A percentile compares a stretch with the other conserved stretches of the same genome.
Evolutionary conservation across 2,797 vertebrate species (phyloP).

Genomic region (Sebastes flavidus): DNA sequence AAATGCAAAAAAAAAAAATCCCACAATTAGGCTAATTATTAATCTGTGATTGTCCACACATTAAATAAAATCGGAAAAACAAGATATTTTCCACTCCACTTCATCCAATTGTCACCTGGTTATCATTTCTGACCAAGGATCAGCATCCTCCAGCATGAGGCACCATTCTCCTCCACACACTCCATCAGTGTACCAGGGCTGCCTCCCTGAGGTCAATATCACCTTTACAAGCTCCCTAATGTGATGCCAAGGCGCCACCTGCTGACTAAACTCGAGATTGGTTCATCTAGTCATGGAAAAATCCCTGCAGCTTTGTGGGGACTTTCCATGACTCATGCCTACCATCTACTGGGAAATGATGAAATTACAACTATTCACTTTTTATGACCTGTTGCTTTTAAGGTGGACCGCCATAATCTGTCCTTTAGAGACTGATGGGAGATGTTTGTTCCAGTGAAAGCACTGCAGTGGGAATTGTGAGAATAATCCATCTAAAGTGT

Average conservation of each 20-base stretch:
- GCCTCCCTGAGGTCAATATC: not conserved
- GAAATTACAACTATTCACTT: not conserved
- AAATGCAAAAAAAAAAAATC: too few species aligned
- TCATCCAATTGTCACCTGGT: not conserved
- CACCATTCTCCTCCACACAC: not conserved
- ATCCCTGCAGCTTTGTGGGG: fast-evolving
- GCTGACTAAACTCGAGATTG: not conserved
- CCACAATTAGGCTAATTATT: too few species aligned
- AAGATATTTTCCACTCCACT: not conserved
- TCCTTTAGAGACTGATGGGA: not conserved
- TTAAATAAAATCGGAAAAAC: not conserved
- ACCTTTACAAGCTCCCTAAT: not conserved
- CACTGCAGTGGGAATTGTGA: not conserved
- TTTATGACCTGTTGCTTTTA: constrained; percentile 57
- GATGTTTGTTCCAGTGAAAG: not conserved
- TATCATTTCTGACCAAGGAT: not conserved
- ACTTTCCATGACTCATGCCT: not conserved
- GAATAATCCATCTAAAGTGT: not conserved
- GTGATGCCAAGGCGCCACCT: constrained; percentile 55
- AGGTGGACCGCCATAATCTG: constrained; percentile 67
- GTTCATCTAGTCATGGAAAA: not conserved
- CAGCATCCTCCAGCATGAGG: not conserved
- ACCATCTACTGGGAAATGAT: constrained; percentile 65
- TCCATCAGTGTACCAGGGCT: not conserved
- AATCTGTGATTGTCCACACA: not conserved